Base-by-base conservation (phyloP, 2,113 vertebrate species). In the Chlorodrepanis virens region DNA sequence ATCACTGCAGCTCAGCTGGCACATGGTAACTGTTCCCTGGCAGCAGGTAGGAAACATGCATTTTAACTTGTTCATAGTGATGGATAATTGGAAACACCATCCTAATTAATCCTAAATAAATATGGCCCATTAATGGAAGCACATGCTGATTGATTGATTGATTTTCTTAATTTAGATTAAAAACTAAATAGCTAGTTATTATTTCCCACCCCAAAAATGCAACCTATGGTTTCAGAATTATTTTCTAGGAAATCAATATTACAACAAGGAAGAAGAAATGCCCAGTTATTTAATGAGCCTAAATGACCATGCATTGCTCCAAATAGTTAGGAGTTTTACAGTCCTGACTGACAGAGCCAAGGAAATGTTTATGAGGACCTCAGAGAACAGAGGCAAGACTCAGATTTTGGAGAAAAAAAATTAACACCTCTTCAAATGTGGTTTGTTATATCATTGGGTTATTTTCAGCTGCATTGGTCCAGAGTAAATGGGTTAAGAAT, bases 31-130 rank as follows among this genome's bases (percentile, higher is more conserved):
- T 42, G 75, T 22, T 90, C 63, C 44, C 53, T 56, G 20, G 53
- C 17, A 82, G 81, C 9, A 8, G 50, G 47, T 29, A 67, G 23
- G n/a, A 77, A 80, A 24, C 20, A 33, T 24, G 13, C 23, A 39
- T 88, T 87, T 78, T 63, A 77, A 24, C 78, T 69, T 57, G 53
- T 53, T 83, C n/a, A 57, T 37, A 69, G 65, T 53, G 78, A 85
- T 56, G 37, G 61, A 28, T 69, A 76, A 49, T 35, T 88, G 50
- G 85, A 80, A 93, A 88, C 53, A 54, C 45, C 75, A 42, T n/a
- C 37, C 44, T 69, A 69, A 83, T 88, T 85, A 92, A 89, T 88
- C 76, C 71, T 67, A 37, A 83, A 81, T 83, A 92, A 94, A 75
- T 75, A 54, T 4, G 12, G 23, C 31, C 44, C 20, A 40, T 86